Base-by-base conservation (phyloP, 37 sponge, comb jelly and placozoan genomes). In the Chondrosia reniformis region DNA sequence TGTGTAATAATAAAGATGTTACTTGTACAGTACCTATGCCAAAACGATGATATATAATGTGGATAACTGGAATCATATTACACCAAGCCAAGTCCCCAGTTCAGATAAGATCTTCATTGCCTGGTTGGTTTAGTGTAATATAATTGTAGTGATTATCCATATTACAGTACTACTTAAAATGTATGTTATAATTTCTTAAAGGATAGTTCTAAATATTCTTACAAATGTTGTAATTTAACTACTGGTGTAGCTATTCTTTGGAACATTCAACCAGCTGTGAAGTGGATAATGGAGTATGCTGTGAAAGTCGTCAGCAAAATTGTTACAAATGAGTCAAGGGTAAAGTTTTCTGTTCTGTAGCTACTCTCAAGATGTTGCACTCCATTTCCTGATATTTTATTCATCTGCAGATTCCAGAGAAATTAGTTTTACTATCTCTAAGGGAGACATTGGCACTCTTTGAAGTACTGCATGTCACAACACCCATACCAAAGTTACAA, bases 321-420 rank as follows among this genome's bases (percentile, higher is more conserved):
- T 4, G 42, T 34, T 15, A 49, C 52, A 49, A 49, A 49, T 49
- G 15, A 10, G 15, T 15, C 10, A 10, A 49, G 52, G 15, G 15
- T 19, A 19, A 49, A 10, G 52, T 49, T 19, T 15, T 30, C n/a
- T 30, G 61, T 6, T 19, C n/a, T 19, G 61, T 59, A 13, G n/a
- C 28, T 59, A 7, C 22, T 19, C 28, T 7, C 28, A 59, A 30
- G 30, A 13, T 30, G 15, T 19, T 49, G 52, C 15, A 49, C 15
- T 49, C 52, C 52, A 49, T 10, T 19, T 49, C 10, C 52, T 19
- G 15, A 49, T 49, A 49, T 15, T 49, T 15, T 49, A 19, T 49
- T 10, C 15, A 19, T 59, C n/a, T 59, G 22, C 42, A 69, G 72
- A 69, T 69, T 21, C 72, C 72, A 69, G 72, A 69, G 42, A 69